Evolutionary conservation across 1,140 invertebrate species (phyloP).

Genomic region (Prorops nasuta): DNA sequence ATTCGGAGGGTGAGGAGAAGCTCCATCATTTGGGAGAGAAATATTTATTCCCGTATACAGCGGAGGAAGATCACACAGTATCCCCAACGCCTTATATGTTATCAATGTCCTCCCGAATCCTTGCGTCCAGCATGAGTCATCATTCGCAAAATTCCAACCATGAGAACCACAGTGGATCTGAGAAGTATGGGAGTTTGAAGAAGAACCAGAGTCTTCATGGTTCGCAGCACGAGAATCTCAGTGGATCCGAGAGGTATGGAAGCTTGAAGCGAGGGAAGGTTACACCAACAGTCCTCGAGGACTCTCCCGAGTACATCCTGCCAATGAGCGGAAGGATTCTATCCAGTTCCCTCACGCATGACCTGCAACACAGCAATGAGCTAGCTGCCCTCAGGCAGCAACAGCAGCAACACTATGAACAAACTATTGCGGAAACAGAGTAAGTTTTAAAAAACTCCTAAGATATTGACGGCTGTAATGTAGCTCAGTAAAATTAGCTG

Average conservation of each 20-base stretch:
- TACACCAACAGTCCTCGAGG: conserved; percentile 43
- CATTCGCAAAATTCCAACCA: conserved; percentile 59
- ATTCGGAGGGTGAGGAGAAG: conserved; percentile 74
- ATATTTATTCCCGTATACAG: conserved; percentile 75
- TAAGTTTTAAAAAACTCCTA: too few species aligned
- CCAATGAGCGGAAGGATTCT: conserved; percentile 52
- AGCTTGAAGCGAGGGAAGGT: conserved; percentile 50
- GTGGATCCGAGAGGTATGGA: conserved; percentile 45
- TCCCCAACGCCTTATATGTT: conserved; percentile 57
- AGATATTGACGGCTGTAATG: too few species aligned
- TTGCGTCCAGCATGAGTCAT: conserved; percentile 52
- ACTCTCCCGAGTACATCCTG: conserved; percentile 49
- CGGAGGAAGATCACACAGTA: conserved; percentile 58
- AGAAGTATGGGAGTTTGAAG: conserved; percentile 50
- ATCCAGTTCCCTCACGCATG: conserved; percentile 47
- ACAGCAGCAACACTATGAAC: conserved; percentile 45
- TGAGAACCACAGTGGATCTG: conserved; percentile 45
- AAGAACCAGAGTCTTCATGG: conserved; percentile 47
- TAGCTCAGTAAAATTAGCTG: too few species aligned
- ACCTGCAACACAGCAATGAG: conserved; percentile 51
- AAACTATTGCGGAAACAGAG: conserved; percentile 58
- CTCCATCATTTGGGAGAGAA: conserved; percentile 69
- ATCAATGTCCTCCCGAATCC: conserved; percentile 49
- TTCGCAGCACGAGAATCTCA: conserved; percentile 49
- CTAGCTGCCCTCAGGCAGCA: conserved; percentile 45